A percentile compares a stretch with the other conserved stretches of the same genome.
Conservation (phyloP, 2,113 vertebrate species). For the Neogale vison region DNA sequence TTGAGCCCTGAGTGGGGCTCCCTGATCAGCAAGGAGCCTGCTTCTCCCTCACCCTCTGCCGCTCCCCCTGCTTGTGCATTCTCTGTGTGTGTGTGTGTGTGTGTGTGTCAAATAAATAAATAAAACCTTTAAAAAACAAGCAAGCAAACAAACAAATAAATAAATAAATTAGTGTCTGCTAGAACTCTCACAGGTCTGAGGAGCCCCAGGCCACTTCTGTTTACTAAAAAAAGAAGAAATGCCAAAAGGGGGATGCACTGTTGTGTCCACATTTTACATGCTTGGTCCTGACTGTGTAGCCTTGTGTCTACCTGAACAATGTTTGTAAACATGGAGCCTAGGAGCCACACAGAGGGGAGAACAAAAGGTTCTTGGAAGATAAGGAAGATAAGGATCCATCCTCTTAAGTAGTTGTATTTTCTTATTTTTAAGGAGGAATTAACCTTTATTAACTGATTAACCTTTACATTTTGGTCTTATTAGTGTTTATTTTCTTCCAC, state of each 20-base stretch:
- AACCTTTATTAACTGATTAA: background rate
- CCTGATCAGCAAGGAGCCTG: background rate
- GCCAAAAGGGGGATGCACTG: background rate
- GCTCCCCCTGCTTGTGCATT: background rate
- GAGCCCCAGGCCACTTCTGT: background rate
- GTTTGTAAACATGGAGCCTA: background rate
- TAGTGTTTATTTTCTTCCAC: background rate
- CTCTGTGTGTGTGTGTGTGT: too few species aligned
- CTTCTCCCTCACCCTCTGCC: background rate
- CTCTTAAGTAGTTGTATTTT: background rate
- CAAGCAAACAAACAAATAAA: background rate
- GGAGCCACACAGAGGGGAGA: background rate
- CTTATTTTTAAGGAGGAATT: background rate
- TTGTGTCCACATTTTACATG: background rate
- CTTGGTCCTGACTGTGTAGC: background rate
- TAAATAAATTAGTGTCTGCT: background rate
- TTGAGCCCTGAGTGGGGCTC: background rate
- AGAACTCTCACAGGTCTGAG: background rate
- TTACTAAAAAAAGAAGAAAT: background rate
- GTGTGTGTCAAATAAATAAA: background rate
- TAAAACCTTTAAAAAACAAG: background rate
- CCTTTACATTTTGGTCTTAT: background rate
- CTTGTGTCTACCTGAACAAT: background rate
- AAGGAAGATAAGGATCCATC: background rate
- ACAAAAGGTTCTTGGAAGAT: background rate